Conservation (phyloP, 2,888 invertebrate genomes). For the Enchytraeus crypticus region DNA sequence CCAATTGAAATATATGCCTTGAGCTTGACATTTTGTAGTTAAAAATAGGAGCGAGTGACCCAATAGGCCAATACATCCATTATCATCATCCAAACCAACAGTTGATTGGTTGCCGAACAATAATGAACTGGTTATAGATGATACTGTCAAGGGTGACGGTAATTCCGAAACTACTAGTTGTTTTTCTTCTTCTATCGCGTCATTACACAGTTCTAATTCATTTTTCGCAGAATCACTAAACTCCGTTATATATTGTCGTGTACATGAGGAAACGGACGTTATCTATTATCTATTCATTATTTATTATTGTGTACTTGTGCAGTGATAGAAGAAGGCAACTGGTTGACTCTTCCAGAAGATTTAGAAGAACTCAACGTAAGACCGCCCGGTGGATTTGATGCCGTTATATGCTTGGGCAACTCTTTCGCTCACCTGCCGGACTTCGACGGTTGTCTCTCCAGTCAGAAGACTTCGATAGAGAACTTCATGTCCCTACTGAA, state of each 20-base stretch:
- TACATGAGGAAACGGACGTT: neutral
- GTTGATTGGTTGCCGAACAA: too few relatives aligned
- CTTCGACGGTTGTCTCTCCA: conserved; percentile 21
- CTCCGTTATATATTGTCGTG: neutral
- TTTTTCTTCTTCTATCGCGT: too few relatives aligned
- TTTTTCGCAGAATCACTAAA: neutral
- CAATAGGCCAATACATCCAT: too few relatives aligned
- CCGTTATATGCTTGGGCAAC: conserved; percentile 80
- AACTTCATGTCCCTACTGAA: conserved; percentile 76
- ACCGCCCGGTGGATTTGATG: conserved; percentile 62
- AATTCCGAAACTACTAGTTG: too few relatives aligned
- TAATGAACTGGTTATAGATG: too few relatives aligned
- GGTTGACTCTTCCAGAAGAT: conserved; percentile 71
- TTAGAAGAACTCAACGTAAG: conserved; percentile 51
- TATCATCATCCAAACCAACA: too few relatives aligned
- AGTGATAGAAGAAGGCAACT: conserved; percentile 87
- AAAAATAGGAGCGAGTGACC: too few relatives aligned
- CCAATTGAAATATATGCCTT: too few relatives aligned
- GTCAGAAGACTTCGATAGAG: conserved; percentile 54
- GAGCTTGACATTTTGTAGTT: too few relatives aligned
- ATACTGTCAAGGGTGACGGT: too few relatives aligned
- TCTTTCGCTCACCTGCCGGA: conserved; percentile 76
- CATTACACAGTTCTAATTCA: neutral
- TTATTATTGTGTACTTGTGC: conserved; percentile 16
- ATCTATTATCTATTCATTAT: too few relatives aligned